Evolutionary conservation across 2,797 vertebrate species (phyloP).

Genomic region (Hylomyscus alleni): DNA sequence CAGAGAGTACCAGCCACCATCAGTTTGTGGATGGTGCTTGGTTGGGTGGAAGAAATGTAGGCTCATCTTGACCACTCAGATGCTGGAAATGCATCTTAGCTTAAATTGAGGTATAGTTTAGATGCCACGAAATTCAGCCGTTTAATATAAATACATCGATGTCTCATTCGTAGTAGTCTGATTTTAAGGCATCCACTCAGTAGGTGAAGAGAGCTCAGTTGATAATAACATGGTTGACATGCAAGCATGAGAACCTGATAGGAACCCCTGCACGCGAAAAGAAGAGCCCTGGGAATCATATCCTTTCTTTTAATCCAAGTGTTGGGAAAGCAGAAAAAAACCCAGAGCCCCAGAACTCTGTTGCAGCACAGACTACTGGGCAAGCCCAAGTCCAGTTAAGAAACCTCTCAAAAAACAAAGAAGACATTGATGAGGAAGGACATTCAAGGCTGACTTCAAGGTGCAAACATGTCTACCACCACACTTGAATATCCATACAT

Average conservation of each 20-base stretch:
- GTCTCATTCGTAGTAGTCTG: neutral
- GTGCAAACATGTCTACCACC: neutral
- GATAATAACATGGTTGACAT: neutral
- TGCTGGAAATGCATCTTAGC: neutral
- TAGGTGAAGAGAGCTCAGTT: neutral
- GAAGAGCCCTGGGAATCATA: neutral
- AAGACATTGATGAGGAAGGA: neutral
- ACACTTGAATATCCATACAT: neutral
- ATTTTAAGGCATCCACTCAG: neutral
- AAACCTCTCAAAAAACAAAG: neutral
- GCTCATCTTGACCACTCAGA: neutral
- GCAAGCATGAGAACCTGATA: neutral
- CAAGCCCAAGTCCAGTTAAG: neutral
- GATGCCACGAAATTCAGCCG: neutral
- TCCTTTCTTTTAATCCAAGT: too few relatives aligned
- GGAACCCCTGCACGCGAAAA: neutral
- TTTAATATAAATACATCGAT: neutral
- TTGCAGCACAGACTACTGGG: neutral
- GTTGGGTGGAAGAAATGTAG: neutral
- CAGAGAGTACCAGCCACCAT: too few relatives aligned
- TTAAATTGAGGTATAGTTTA: neutral
- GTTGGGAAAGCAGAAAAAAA: neutral
- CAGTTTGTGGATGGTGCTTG: neutral
- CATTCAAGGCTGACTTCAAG: neutral
- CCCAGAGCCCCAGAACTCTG: too few relatives aligned